A percentile compares a stretch with the other conserved stretches of the same genome.
Evolutionary conservation across 2,888 invertebrate genomes (phyloP).

Genomic region (Megalurothrips usitatus): DNA sequence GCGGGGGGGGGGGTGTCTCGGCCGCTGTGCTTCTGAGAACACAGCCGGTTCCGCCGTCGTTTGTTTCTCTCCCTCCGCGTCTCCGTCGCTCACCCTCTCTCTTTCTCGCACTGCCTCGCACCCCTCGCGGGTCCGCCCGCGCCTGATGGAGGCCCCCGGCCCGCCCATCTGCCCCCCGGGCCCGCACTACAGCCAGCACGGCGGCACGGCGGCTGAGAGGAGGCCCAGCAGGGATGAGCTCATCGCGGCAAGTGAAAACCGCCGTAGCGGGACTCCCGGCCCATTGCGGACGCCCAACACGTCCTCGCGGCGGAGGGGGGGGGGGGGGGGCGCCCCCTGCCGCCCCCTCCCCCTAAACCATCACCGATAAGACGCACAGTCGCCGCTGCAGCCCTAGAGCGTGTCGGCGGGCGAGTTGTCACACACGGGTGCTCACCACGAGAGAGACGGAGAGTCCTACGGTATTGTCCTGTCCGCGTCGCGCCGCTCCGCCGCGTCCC

Average conservation of each 20-base stretch:
- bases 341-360: neutral
- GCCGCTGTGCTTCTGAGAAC: neutral
- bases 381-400: too few species aligned
- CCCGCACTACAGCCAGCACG: too few species aligned
- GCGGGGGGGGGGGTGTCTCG: too few species aligned
- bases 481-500: too few species aligned
- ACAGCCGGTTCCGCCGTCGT: neutral
- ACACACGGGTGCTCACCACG: too few species aligned
- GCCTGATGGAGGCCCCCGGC: too few species aligned
- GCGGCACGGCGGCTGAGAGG: neutral
- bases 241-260: neutral
- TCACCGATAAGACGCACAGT: too few species aligned
- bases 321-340: neutral
- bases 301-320: neutral
- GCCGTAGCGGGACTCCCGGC: neutral
- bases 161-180: too few species aligned
- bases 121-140: too few species aligned
- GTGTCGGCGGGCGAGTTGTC: too few species aligned
- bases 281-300: neutral
- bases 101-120: neutral
- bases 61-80: neutral
- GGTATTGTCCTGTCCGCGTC: too few species aligned
- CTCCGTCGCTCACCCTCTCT: neutral
- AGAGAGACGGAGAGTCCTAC: too few species aligned
- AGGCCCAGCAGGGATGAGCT: neutral